Evolutionary conservation across 2,888 invertebrate genomes (phyloP), one percentile per base, ranked within the genome.

Genomic region (Mesoligia furuncula): DNA sequence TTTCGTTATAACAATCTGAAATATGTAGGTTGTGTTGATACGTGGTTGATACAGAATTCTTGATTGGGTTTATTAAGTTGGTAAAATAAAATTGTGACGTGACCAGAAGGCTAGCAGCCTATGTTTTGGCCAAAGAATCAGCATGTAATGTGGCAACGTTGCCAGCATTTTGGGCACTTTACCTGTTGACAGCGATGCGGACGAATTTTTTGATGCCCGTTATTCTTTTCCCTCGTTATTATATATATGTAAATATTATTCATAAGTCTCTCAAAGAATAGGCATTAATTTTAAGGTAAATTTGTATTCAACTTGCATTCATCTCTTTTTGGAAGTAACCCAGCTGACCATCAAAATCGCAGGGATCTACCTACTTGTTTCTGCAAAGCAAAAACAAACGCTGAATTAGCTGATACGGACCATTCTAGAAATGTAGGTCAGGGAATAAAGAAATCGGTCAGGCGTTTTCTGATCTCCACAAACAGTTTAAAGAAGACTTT

Each of bases 401-500:
- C 54, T 70, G 73, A 59, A 80, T 83, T 77, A 76, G 75, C 80
- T 83, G 73, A 77, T 75, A 71, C 65, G 72, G 61, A 85, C 61
- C 45, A 39, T 85, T 66, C 75, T 59, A 67, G 65, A 48, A 83
- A 88, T 83, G 73, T 86, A 88, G 86, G 88, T 83, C 86, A 77
- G 73, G 36, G 42, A 85, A 82, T 79, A 66, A 79, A 86, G 72
- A 83, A 83, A 83, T 77, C 77, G 78, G 76, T 83, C 78, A 86
- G 67, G 79, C 79, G 62, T 78, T 77, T 77, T 75, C 75, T 80
- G 86, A 83, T 86, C 76, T 83, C 66, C 72, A 83, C 73, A 86
- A 86, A 86, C 59, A 77, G 69, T 76, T 88, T 54, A 76, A 83
- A 83, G 57, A 48, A 86, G 75, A 80, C 39, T 80, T 83, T 74